Evolutionary conservation across 2,797 vertebrate genomes (phyloP).

Genomic region (Phataginus tetradactyla): DNA sequence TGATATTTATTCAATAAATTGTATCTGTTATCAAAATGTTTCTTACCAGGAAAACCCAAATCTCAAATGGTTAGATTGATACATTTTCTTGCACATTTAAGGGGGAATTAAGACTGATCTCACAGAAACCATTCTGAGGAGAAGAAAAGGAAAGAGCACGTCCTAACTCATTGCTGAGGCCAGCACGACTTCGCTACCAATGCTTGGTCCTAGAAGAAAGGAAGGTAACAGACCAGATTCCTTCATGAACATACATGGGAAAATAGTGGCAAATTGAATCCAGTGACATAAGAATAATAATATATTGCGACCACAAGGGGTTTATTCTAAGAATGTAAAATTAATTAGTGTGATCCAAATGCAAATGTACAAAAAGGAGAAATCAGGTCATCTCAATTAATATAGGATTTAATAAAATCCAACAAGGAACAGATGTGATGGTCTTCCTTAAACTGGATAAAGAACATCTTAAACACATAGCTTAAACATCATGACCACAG

Average conservation of each 20-base stretch:
- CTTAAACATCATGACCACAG: fast-evolving
- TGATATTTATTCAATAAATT: not conserved
- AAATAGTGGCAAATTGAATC: not conserved
- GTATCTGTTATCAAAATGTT: not conserved
- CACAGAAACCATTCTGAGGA: not conserved
- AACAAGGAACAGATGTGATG: not conserved
- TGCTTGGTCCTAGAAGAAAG: not conserved
- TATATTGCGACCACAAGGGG: not conserved
- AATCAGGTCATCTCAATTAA: not conserved
- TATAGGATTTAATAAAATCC: not conserved
- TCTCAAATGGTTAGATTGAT: no score
- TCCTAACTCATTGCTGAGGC: not conserved
- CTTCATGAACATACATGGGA: fast-evolving
- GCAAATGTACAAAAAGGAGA: not conserved
- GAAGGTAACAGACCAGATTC: not conserved
- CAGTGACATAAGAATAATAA: no score
- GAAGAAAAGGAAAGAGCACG: not conserved
- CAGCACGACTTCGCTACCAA: not conserved
- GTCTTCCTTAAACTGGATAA: not conserved
- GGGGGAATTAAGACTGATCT: not conserved
- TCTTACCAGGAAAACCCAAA: not conserved
- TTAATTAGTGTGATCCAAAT: not conserved
- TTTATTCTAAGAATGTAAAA: not conserved
- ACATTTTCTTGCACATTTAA: no score
- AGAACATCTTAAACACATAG: no score